A percentile compares a stretch with the other conserved stretches of the same genome.
Conservation (phyloP, 2,113 vertebrate species). For the Corythoichthys haematopterus region DNA sequence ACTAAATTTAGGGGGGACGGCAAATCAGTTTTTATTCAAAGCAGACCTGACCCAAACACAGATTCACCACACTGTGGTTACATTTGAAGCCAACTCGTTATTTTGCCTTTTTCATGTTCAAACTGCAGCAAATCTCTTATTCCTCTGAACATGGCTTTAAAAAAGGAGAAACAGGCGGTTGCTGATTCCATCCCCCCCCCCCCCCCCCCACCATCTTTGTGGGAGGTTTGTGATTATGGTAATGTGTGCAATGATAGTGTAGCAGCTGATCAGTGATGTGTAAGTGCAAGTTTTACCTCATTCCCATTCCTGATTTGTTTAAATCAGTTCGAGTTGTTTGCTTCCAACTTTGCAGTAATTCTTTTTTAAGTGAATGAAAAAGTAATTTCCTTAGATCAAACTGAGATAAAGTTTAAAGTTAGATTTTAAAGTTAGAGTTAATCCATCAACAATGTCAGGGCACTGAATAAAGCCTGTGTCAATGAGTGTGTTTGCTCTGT, state of each 20-base stretch:
- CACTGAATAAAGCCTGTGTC: conserved; percentile 54
- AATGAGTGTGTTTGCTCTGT: conserved; percentile 58
- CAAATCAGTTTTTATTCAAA: conserved; percentile 78
- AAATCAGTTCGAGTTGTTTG: conserved; percentile 6
- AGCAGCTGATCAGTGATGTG: conserved; percentile 40
- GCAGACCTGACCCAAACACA: conserved; percentile 72
- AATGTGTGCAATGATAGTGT: conserved; percentile 27
- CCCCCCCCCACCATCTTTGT: conserved; percentile 36
- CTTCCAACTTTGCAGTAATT: conserved; percentile 21
- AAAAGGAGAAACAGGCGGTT: conserved; percentile 44
- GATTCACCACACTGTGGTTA: conserved; percentile 76
- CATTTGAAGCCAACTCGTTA: conserved; percentile 72
- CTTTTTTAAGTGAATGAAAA: conserved; percentile 45
- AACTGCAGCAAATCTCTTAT: conserved; percentile 68
- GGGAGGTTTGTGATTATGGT: conserved; percentile 26
- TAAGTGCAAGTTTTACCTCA: conserved; percentile 9
- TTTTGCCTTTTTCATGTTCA: conserved; percentile 70
- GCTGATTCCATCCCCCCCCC: conserved; percentile 37
- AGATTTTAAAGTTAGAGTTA: conserved; percentile 62
- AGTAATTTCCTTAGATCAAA: conserved; percentile 47
- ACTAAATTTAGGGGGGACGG: conserved; percentile 64
- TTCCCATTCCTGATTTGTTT: neutral
- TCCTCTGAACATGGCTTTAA: conserved; percentile 50
- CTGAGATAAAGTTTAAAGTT: conserved; percentile 39
- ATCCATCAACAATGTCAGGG: conserved; percentile 66